Conservation (phyloP, 2,113 vertebrate species). For the Emberiza fucata region DNA sequence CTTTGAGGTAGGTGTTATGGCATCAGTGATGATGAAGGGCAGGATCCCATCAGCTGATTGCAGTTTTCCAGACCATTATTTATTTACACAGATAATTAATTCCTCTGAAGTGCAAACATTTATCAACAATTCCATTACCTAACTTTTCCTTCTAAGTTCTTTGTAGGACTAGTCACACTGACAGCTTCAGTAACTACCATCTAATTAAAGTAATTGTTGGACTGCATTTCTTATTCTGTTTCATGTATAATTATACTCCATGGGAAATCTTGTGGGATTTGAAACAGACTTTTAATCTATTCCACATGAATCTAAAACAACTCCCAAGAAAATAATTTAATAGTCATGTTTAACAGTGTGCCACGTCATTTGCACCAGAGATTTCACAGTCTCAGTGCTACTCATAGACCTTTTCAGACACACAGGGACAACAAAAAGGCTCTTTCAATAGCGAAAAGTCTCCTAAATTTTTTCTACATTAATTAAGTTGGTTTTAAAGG, state of each 20-base stretch:
- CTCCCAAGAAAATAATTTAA: constrained; percentile 71
- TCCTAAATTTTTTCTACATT: background rate
- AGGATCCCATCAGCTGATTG: background rate
- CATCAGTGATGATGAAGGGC: background rate
- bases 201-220: constrained; percentile 76
- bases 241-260: constrained; percentile 73
- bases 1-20: background rate
- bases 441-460: background rate
- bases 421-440: constrained; percentile 29
- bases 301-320: constrained; percentile 72
- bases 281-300: constrained; percentile 70
- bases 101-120: constrained; percentile 47
- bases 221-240: constrained; percentile 71
- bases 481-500: constrained; percentile 47
- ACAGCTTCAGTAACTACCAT: constrained; percentile 58
- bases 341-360: constrained; percentile 62
- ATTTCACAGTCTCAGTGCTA: background rate
- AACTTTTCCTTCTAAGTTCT: background rate
- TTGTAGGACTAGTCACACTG: constrained; percentile 19
- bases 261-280: constrained; percentile 66
- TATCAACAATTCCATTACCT: constrained; percentile 40
- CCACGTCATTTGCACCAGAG: constrained; percentile 26
- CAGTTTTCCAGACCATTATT: constrained; percentile 26
- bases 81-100: constrained; percentile 63
- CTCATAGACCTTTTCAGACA: background rate